Evolutionary conservation across 2,113 vertebrate genomes (phyloP).

Genomic region (Periophthalmus modestus): DNA sequence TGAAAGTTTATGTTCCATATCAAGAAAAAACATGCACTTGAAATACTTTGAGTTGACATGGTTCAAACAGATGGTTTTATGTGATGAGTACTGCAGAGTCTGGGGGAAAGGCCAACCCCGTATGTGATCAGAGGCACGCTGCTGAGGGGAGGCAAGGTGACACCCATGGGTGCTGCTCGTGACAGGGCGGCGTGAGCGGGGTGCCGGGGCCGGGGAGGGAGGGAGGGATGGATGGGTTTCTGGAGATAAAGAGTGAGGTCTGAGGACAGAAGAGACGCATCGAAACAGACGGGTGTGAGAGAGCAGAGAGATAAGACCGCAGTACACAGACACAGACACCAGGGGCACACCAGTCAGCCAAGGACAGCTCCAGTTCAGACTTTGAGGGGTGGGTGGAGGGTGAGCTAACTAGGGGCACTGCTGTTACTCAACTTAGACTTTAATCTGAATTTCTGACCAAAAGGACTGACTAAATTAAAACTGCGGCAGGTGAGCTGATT

Average conservation of each 20-base stretch:
- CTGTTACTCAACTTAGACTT: too few relatives aligned
- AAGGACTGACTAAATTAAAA: too few relatives aligned
- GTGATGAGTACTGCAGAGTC: background rate
- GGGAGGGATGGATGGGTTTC: too few relatives aligned
- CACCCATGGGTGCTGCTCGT: background rate
- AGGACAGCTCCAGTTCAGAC: too few relatives aligned
- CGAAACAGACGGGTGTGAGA: background rate
- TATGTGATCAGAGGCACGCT: background rate
- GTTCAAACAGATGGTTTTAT: background rate
- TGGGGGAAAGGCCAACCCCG: background rate
- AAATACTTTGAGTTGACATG: background rate
- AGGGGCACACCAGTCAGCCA: background rate
- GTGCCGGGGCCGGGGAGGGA: background rate
- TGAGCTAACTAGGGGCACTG: too few relatives aligned
- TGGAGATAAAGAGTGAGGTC: background rate
- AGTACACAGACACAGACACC: background rate
- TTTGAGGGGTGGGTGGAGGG: too few relatives aligned
- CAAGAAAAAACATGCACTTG: background rate
- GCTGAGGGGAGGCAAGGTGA: background rate
- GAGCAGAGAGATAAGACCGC: background rate
- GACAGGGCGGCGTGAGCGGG: background rate
- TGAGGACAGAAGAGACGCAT: background rate
- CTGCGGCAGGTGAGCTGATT: too few relatives aligned
- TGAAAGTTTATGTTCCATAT: background rate
- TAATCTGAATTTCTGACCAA: too few relatives aligned